Percentiles rank a stretch among this genome's conserved stretches.
Evolutionary conservation across 2,797 vertebrate species (phyloP).

Genomic region (Tangara arthus): DNA sequence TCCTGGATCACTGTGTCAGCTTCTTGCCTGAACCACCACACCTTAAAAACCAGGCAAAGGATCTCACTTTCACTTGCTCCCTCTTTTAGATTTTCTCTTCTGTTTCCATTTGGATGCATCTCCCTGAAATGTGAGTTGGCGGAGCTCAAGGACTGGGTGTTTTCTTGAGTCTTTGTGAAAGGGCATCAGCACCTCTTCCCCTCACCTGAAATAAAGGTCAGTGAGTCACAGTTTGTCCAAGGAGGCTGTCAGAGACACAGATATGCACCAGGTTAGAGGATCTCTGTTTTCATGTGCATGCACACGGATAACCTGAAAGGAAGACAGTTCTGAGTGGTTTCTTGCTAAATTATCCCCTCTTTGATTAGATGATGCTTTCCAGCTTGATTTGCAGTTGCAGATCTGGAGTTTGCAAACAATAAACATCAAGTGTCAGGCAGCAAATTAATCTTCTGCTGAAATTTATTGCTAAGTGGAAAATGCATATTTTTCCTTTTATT

Average conservation of each 20-base stretch:
- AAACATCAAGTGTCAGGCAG: conserved; percentile 19
- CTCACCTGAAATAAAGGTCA: background rate
- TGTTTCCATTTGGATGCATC: background rate
- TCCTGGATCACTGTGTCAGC: background rate
- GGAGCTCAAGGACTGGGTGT: background rate
- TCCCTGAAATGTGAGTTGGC: background rate
- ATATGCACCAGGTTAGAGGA: background rate
- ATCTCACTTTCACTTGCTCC: background rate
- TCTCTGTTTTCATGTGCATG: background rate
- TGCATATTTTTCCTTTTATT: background rate
- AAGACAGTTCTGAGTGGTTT: background rate
- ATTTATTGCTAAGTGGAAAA: conserved; percentile 22
- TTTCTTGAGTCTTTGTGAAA: background rate
- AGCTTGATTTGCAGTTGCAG: background rate
- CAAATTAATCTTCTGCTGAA: conserved; percentile 37
- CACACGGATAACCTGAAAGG: background rate
- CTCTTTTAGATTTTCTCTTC: background rate
- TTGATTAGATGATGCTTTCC: conserved; percentile 29
- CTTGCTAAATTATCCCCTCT: background rate
- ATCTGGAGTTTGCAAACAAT: conserved; percentile 28
- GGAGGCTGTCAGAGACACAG: background rate
- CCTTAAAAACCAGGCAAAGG: background rate
- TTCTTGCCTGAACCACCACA: background rate
- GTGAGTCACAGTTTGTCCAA: background rate
- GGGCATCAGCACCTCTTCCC: background rate